phyloP scores from a whole-genome alignment of 2,797 vertebrate species.

The Pteronotus mesoamericanus region DNA sequence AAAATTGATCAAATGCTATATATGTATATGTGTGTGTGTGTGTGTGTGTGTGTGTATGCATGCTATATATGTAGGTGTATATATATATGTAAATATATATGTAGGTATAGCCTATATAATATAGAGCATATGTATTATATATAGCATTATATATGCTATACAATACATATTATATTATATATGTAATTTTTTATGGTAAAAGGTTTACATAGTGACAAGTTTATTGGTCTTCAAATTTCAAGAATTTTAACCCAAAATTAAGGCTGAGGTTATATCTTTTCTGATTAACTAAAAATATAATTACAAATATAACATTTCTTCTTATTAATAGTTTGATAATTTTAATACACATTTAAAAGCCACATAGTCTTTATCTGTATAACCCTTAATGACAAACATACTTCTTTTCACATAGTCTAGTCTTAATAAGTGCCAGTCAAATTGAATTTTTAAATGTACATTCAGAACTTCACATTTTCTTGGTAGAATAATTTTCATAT shows the following conservation, averaged over 20 bases:
- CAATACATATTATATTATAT: background rate
- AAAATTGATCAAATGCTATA: background rate
- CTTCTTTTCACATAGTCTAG: background rate
- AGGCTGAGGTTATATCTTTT: background rate
- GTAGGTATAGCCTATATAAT: background rate
- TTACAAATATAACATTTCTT: background rate
- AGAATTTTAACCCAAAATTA: background rate
- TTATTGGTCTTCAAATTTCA: background rate
- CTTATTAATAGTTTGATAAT: background rate
- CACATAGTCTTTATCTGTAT: background rate
- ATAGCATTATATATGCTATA: background rate
- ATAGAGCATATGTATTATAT: too few species aligned
- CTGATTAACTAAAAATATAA: background rate
- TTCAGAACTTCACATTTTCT: constrained; percentile 54
- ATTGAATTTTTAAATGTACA: constrained; percentile 48
- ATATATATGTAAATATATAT: background rate
- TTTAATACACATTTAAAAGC: background rate
- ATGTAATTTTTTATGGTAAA: background rate
- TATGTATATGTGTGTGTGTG: too few species aligned
- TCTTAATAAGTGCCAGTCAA: constrained; percentile 39
- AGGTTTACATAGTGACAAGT: background rate
- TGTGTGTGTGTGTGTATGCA: too few species aligned
- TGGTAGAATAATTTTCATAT: constrained; percentile 55
- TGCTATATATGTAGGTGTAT: too few species aligned
- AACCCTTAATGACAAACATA: background rate